A percentile compares a stretch with the other conserved stretches of the same genome.
Evolutionary conservation across 2,797 vertebrate species (phyloP).

Genomic region (Hemitrygon akajei): DNA sequence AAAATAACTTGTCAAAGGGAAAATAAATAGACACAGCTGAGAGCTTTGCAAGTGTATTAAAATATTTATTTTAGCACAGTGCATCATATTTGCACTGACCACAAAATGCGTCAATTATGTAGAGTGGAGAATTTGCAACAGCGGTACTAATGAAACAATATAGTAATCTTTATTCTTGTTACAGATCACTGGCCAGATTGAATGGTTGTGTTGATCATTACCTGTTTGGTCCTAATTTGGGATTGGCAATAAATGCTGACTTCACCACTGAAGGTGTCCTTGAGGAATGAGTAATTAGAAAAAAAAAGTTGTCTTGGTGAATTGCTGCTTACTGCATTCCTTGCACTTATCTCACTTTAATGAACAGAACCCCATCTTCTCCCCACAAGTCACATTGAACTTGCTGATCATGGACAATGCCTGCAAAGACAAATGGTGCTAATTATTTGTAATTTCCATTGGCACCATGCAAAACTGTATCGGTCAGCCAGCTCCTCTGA

Average conservation of each 20-base stretch:
- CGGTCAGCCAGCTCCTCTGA: background rate
- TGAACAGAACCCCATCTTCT: background rate
- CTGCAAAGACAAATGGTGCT: background rate
- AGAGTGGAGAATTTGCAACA: background rate
- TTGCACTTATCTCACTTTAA: background rate
- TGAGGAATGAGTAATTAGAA: too few relatives aligned
- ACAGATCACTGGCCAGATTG: background rate
- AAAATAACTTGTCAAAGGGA: background rate
- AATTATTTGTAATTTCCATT: background rate
- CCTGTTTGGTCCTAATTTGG: background rate
- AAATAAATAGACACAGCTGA: background rate
- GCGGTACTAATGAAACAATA: too few relatives aligned
- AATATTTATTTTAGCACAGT: background rate
- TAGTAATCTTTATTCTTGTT: background rate
- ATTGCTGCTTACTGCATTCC: background rate
- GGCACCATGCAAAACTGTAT: background rate
- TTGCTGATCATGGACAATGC: background rate
- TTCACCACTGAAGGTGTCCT: too few relatives aligned
- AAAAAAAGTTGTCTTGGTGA: background rate
- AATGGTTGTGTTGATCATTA: background rate
- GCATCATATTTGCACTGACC: background rate
- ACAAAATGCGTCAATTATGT: background rate
- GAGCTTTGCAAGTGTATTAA: background rate
- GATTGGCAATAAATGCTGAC: too few relatives aligned
- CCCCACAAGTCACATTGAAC: background rate